Conservation (phyloP, 2,113 vertebrate species). For the Cyanoramphus novaezelandiae region DNA sequence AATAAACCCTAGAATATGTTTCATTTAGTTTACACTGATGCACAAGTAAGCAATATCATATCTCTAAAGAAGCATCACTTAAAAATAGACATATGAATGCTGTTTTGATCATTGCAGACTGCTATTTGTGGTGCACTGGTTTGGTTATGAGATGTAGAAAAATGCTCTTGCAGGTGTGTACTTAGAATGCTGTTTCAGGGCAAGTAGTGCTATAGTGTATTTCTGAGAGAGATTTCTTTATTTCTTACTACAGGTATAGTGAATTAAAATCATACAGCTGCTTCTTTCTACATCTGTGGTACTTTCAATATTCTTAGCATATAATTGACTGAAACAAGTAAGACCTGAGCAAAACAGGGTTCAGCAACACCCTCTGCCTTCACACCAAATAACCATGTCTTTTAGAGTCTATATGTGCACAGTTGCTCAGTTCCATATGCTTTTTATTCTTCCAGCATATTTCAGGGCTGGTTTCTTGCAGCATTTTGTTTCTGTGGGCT, state of each 20-base stretch:
- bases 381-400: slow-evolving; percentile 46
- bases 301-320: slow-evolving; percentile 23
- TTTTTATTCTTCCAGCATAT: slow-evolving; percentile 62
- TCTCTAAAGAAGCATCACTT: slow-evolving; percentile 35
- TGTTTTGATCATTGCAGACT: slow-evolving; percentile 54
- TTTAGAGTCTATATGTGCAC: background rate
- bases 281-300: slow-evolving; percentile 52
- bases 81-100: slow-evolving; percentile 28
- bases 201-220: slow-evolving; percentile 36
- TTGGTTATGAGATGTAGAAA: slow-evolving; percentile 48
- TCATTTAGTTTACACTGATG: background rate
- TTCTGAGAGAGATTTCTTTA: slow-evolving; percentile 50
- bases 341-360: slow-evolving; percentile 16
- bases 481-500: slow-evolving; percentile 67
- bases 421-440: slow-evolving; percentile 38
- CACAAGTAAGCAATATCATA: slow-evolving; percentile 17
- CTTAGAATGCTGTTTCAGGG: slow-evolving; percentile 37
- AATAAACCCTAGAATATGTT: background rate
- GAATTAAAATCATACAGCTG: slow-evolving; percentile 60
- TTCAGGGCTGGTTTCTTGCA: slow-evolving; percentile 32
- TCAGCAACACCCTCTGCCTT: slow-evolving; percentile 29
- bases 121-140: slow-evolving; percentile 49
- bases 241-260: slow-evolving; percentile 52
- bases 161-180: slow-evolving; percentile 45
- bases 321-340: slow-evolving; percentile 2